These are phyloP conservation scores for Fratercula arctica DNA, from an alignment of 2,797 vertebrate species.

Conservation along the genomic window DNA sequence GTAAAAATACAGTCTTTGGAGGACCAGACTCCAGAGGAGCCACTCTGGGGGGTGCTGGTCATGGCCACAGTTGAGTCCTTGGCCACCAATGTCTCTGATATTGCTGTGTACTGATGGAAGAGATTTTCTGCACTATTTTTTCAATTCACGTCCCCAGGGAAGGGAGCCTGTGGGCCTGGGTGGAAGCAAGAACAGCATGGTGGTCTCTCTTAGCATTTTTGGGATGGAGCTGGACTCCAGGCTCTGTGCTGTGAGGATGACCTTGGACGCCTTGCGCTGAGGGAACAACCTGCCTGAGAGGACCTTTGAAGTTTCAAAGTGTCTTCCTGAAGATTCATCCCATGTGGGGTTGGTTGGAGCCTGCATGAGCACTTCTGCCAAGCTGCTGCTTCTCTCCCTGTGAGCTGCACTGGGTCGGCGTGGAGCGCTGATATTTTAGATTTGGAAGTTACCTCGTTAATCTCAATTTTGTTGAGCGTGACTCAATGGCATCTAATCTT, in stretches of 20 bases:
- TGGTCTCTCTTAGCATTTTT: not conserved
- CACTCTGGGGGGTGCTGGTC: not conserved
- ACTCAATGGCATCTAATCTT: not conserved
- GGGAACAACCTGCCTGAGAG: not conserved
- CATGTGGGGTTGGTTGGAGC: not conserved
- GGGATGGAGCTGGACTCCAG: not conserved
- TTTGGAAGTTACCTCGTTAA: not conserved
- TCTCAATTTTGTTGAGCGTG: rapidly evolving
- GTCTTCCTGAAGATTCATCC: not conserved
- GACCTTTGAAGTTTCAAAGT: not conserved
- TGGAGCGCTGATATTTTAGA: rapidly evolving
- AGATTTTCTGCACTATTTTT: not conserved
- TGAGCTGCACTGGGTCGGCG: rapidly evolving
- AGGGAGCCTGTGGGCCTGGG: not conserved
- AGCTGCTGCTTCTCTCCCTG: not conserved
- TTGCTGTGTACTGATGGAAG: not conserved
- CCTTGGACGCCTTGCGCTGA: not conserved
- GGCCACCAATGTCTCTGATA: no score
- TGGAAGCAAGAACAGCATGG: not conserved
- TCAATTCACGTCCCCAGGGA: rapidly evolving
- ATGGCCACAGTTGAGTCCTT: not conserved
- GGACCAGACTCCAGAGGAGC: not conserved
- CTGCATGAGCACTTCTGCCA: not conserved
- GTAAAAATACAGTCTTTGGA: not conserved
- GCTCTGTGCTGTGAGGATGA: not conserved